Percentiles rank a stretch among this genome's conserved stretches.
Evolutionary conservation across 2,888 invertebrate species (phyloP).

Genomic region (Rhorus exstirpatorius): DNA sequence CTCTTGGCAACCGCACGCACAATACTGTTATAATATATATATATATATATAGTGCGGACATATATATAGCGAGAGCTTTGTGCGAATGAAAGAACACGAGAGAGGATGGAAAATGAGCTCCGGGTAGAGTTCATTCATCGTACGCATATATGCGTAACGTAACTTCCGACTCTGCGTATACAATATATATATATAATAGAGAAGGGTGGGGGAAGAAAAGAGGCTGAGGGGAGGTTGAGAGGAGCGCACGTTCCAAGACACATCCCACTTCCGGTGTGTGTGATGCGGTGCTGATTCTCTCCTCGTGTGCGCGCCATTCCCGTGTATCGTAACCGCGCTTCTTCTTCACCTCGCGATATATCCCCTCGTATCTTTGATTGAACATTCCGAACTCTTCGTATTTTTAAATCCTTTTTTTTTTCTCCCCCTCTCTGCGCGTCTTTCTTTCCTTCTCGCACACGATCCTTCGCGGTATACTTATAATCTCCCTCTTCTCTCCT

Average conservation of each 20-base stretch:
- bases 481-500: background rate
- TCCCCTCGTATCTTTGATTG: slow-evolving; percentile 12
- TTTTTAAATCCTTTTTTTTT: slow-evolving; percentile 19
- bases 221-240: slow-evolving; percentile 34
- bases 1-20: slow-evolving; percentile 48
- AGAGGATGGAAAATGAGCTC: slow-evolving; percentile 55
- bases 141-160: slow-evolving; percentile 71
- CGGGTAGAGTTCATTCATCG: slow-evolving; percentile 69
- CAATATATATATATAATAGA: slow-evolving; percentile 21
- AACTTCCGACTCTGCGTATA: slow-evolving; percentile 66
- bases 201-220: background rate
- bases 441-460: background rate
- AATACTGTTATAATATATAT: too few species aligned
- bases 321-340: slow-evolving; percentile 21
- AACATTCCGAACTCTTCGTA: background rate
- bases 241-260: slow-evolving; percentile 76
- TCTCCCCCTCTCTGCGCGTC: background rate
- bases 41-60: slow-evolving; percentile 25
- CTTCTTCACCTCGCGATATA: slow-evolving; percentile 25
- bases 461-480: background rate
- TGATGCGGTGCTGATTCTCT: slow-evolving; percentile 55
- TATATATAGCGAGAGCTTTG: slow-evolving; percentile 43
- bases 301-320: slow-evolving; percentile 61
- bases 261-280: slow-evolving; percentile 74
- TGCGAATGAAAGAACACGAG: slow-evolving; percentile 53